Evolutionary conservation across 2,888 invertebrate species (phyloP).

Genomic region (Ischnus inquisitorius): DNA sequence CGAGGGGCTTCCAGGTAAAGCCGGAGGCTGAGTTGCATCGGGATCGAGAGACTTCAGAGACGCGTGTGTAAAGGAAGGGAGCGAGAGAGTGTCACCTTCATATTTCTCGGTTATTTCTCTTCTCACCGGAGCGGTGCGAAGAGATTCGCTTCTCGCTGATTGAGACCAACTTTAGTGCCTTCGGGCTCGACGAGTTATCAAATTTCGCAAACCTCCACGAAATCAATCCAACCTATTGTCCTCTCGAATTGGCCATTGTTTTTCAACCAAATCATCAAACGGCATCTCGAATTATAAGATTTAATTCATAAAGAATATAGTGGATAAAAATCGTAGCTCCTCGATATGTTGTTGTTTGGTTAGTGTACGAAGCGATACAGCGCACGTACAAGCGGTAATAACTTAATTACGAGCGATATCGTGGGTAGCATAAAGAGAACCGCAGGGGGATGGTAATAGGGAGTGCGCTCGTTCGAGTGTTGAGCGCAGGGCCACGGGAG

Average conservation of each 20-base stretch:
- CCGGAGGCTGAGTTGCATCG: slow-evolving; percentile 35
- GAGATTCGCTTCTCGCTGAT: neutral
- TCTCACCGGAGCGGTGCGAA: neutral
- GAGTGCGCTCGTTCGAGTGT: slow-evolving; percentile 54
- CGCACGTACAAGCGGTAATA: slow-evolving; percentile 49
- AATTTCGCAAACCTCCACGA: neutral
- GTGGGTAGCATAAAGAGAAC: slow-evolving; percentile 17
- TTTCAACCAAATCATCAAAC: neutral
- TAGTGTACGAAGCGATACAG: neutral
- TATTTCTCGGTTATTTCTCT: slow-evolving; percentile 21
- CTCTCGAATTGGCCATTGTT: neutral
- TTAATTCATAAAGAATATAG: neutral
- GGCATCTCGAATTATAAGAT: neutral
- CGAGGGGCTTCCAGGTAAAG: slow-evolving; percentile 39
- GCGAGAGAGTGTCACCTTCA: slow-evolving; percentile 5
- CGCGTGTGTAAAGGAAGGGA: neutral
- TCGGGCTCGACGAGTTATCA: neutral
- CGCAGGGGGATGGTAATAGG: slow-evolving; percentile 22
- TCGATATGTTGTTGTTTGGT: neutral
- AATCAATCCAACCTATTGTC: neutral
- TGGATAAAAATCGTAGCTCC: too few relatives aligned
- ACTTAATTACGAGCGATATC: slow-evolving; percentile 63
- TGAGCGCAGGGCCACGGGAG: slow-evolving; percentile 76
- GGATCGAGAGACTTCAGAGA: neutral
- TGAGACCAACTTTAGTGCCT: neutral